Conservation (phyloP, 1,140 invertebrate genomes). For the Melanaphis sacchari region DNA sequence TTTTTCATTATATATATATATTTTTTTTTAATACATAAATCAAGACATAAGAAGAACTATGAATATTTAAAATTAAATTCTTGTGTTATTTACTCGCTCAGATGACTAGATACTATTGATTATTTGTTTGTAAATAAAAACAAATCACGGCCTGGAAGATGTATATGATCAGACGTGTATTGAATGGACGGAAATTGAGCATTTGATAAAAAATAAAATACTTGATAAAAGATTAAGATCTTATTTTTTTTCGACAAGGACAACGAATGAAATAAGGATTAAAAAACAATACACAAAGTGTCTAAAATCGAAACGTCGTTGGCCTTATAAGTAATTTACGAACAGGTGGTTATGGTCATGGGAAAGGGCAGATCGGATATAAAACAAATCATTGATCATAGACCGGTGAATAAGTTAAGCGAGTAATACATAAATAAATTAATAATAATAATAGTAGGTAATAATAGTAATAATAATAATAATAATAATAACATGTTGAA, state of each 20-base stretch:
- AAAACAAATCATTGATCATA: too few species aligned
- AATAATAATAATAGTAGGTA: conserved; percentile 16
- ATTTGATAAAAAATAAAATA: conserved; percentile 25
- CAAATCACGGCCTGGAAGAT: neutral
- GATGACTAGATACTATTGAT: conserved; percentile 38
- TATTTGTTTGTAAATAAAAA: neutral
- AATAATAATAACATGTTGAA: conserved; percentile 38
- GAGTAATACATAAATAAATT: conserved; percentile 29
- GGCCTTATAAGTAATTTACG: neutral
- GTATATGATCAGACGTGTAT: neutral
- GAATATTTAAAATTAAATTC: neutral
- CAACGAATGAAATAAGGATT: neutral
- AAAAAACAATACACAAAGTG: neutral
- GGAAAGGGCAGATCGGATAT: neutral
- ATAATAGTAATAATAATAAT: conserved; percentile 29
- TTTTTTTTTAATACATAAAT: conserved; percentile 1
- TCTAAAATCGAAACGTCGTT: neutral
- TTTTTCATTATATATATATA: neutral
- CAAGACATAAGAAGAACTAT: neutral
- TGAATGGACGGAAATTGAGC: conserved; percentile 43
- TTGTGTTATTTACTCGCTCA: neutral
- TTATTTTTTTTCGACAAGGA: too few species aligned
- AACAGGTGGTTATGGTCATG: neutral
- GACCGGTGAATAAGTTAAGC: conserved; percentile 11
- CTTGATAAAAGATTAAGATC: neutral